phyloP scores from a whole-genome alignment of 2,888 invertebrate species.

The Drosophila mayaguana region DNA sequence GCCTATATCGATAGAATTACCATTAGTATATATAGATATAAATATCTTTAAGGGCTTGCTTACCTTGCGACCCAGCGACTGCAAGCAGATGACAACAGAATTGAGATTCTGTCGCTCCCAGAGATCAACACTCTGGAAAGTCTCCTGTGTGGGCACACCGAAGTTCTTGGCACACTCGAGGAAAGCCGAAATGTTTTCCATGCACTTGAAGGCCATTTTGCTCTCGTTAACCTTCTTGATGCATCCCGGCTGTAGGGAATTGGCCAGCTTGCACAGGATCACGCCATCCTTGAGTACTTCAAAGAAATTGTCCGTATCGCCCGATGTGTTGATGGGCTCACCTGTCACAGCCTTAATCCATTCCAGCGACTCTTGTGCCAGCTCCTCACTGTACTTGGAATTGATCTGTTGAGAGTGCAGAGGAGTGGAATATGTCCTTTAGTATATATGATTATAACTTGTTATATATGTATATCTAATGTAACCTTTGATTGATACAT shows the following conservation, averaged over 20 bases:
- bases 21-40: neutral
- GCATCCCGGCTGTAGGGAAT: slow-evolving; percentile 92
- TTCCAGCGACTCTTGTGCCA: slow-evolving; percentile 95
- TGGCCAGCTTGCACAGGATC: slow-evolving; percentile 95
- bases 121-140: slow-evolving; percentile 98
- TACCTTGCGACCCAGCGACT: slow-evolving; percentile 97
- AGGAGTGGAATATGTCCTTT: neutral
- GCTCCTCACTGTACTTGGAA: slow-evolving; percentile 98
- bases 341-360: slow-evolving; percentile 96
- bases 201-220: slow-evolving; percentile 97
- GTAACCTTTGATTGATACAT: slow-evolving; percentile 65
- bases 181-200: slow-evolving; percentile 99
- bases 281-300: slow-evolving; percentile 96
- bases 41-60: slow-evolving; percentile 6
- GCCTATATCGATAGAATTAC: slow-evolving; percentile 86
- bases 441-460: neutral
- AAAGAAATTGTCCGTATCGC: slow-evolving; percentile 97
- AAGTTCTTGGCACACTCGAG: slow-evolving; percentile 92
- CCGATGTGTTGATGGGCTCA: slow-evolving; percentile 93
- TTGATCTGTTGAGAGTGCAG: slow-evolving; percentile 90
- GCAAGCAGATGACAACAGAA: slow-evolving; percentile 97
- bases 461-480: neutral
- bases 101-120: slow-evolving; percentile 98
- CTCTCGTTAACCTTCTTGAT: slow-evolving; percentile 97
- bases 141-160: slow-evolving; percentile 97